Percentiles rank a stretch among this genome's conserved stretches.
Conservation (phyloP, 2,888 invertebrate genomes). For the Sminthurides aquaticus region DNA sequence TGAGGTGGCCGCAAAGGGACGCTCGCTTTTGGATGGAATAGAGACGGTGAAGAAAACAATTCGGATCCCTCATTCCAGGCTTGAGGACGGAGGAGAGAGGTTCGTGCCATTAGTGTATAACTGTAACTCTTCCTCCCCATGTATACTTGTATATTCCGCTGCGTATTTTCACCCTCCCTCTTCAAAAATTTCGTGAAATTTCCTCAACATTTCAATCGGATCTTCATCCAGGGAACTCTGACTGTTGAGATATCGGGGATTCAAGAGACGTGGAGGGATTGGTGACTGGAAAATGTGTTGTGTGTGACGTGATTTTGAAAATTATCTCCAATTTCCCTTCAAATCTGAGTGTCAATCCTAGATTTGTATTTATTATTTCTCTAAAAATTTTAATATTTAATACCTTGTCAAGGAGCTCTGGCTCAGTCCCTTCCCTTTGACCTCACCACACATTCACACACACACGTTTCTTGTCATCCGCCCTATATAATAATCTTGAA, state of each 20-base stretch:
- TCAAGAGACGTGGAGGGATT: not conserved
- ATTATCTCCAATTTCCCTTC: not conserved
- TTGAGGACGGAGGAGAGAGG: not conserved
- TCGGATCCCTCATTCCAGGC: slow-evolving; percentile 4
- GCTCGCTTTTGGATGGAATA: not conserved
- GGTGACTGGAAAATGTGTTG: not conserved
- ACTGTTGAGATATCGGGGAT: slow-evolving; percentile 18
- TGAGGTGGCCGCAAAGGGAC: slow-evolving; percentile 1
- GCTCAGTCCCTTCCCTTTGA: too few species aligned
- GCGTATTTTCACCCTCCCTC: too few species aligned
- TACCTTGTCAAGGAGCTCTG: too few species aligned
- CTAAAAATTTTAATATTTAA: too few species aligned
- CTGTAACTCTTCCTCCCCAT: not conserved
- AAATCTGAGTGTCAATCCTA: not conserved
- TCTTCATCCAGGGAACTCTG: slow-evolving; percentile 23
- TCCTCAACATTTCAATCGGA: not conserved
- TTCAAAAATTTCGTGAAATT: slow-evolving; percentile 1
- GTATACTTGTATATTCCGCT: too few species aligned
- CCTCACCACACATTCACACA: too few species aligned
- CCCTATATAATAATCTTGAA: not conserved
- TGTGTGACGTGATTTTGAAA: not conserved
- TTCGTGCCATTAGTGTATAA: not conserved
- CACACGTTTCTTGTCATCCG: not conserved
- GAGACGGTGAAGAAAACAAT: not conserved
- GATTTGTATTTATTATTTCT: not conserved